Evolutionary conservation across 2,888 invertebrate species (phyloP).

Genomic region (Sisyra nigra): DNA sequence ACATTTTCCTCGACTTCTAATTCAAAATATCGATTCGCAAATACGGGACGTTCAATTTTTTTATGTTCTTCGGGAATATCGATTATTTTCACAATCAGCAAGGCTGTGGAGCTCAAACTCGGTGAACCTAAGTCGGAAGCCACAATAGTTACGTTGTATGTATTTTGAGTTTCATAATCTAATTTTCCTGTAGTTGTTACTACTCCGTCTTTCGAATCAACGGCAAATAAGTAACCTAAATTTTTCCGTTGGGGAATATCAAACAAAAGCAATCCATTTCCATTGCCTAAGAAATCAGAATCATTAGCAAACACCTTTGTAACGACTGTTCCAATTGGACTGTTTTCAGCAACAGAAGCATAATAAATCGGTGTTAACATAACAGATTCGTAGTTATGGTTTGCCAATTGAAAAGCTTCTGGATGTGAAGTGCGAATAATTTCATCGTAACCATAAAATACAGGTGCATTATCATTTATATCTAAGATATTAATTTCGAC

Average conservation of each 20-base stretch:
- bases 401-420: conserved; percentile 30
- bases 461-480: conserved; percentile 69
- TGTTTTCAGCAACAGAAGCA: conserved; percentile 57
- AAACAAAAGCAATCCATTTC: conserved; percentile 71
- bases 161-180: conserved; percentile 48
- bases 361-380: conserved; percentile 56
- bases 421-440: conserved; percentile 32
- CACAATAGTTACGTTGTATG: conserved; percentile 61
- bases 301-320: conserved; percentile 69
- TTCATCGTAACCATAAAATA: conserved; percentile 63
- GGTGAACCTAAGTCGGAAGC: conserved; percentile 78
- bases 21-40: conserved; percentile 49
- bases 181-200: conserved; percentile 58
- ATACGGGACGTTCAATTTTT: conserved; percentile 22
- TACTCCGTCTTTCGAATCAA: conserved; percentile 74
- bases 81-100: conserved; percentile 48
- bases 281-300: conserved; percentile 68
- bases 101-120: conserved; percentile 61
- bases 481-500: conserved; percentile 71
- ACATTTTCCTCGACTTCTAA: conserved; percentile 71
- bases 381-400: conserved; percentile 35
- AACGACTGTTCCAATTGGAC: conserved; percentile 56
- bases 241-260: conserved; percentile 51
- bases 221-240: conserved; percentile 48
- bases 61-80: conserved; percentile 41